Conservation (phyloP, 1,140 invertebrate species). For the Acromyrmex charruanus region DNA sequence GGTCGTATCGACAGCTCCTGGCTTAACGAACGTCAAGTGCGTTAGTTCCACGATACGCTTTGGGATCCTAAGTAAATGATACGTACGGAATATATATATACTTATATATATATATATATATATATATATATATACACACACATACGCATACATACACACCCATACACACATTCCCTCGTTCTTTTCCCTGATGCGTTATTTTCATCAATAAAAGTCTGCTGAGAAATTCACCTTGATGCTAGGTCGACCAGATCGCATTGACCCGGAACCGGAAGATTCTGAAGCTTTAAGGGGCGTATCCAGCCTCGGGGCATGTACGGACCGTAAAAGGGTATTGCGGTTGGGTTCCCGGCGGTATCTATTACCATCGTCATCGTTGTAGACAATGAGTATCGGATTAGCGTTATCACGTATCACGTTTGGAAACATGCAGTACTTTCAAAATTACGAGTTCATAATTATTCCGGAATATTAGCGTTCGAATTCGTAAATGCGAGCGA, state of each 20-base stretch:
- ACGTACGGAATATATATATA: slow-evolving; percentile 66
- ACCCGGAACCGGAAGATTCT: slow-evolving; percentile 77
- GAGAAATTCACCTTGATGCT: slow-evolving; percentile 76
- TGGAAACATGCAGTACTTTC: neutral
- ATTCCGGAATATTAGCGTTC: neutral
- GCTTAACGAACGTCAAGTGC: slow-evolving; percentile 78
- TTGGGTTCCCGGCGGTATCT: neutral
- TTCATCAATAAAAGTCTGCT: slow-evolving; percentile 79
- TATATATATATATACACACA: no score
- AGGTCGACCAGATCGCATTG: slow-evolving; percentile 75
- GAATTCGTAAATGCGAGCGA: neutral
- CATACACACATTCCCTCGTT: slow-evolving; percentile 8
- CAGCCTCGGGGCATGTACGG: slow-evolving; percentile 55
- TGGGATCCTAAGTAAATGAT: slow-evolving; percentile 77
- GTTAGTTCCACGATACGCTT: slow-evolving; percentile 73
- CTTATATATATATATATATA: neutral
- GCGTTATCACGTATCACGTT: slow-evolving; percentile 30
- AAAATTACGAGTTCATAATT: slow-evolving; percentile 14
- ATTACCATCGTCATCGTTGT: slow-evolving; percentile 20
- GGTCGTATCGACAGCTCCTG: slow-evolving; percentile 74
- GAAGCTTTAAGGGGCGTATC: slow-evolving; percentile 70
- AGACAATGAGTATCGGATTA: slow-evolving; percentile 27
- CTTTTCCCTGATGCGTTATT: slow-evolving; percentile 66
- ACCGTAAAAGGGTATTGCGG: slow-evolving; percentile 74
- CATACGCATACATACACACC: neutral